Base-by-base conservation (phyloP, 2,888 invertebrate genomes). In the Temnothorax rugatulus region DNA sequence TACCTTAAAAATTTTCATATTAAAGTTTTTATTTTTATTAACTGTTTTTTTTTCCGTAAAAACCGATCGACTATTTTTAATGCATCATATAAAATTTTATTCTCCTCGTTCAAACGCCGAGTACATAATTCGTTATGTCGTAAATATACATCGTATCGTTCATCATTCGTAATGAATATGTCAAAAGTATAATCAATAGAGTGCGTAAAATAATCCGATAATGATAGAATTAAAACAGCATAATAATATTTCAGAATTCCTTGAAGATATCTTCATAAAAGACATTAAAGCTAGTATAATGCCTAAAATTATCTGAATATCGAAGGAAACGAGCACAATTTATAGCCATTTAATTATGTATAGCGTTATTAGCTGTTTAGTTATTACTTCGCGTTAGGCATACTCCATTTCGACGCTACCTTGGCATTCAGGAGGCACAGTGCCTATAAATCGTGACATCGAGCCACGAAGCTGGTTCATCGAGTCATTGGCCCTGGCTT, bases 401-500 rank as follows among this genome's bases (percentile, higher is more conserved):
- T 18, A 52, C 8, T 25, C 13, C 13, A 50, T n/a, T 50, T 50
- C 59, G 18, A 47, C 13, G 44, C 47, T 57, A 18, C 44, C 21
- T 47, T 29, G 47, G 18, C 54, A 68, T 77, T 77, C 79, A 57
- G 44, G 18, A 79, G 21, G 25, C 34, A 59, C 52, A 21, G 47
- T 29, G 52, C 68, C 66, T 38, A 59, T 88, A 84, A 85, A 86
- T 89, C 84, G 74, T 25, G 68, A 71, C 76, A 82, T 84, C 76
- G 74, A 73, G 77, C 77, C 83, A 54, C 52, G 66, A 77, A 82
- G 73, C 64, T 84, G 87, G 88, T 85, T 87, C 86, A 69, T 84
- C 84, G 90, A 92, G 92, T 92, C 93, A 92, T 92, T 92, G 92
- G 92, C 92, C 92, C 86, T 88, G 86, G 74, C 85, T 86, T 84